Conservation (phyloP, 2,888 invertebrate genomes). For the Tolmerus cingulatus region DNA sequence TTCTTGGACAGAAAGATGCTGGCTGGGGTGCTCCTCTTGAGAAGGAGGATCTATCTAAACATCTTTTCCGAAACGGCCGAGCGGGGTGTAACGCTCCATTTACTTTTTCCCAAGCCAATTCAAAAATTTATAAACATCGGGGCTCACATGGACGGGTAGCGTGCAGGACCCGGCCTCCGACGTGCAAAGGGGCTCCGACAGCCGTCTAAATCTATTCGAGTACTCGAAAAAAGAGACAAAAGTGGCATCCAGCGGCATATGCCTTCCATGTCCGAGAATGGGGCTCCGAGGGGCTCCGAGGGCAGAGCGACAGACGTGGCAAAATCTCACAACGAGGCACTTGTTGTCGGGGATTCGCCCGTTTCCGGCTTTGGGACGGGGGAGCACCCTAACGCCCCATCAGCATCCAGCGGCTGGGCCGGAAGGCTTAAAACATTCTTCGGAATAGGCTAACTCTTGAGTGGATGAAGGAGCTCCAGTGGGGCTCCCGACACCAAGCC, state of each 20-base stretch:
- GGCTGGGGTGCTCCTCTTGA: background rate
- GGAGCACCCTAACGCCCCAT: background rate
- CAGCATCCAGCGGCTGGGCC: background rate
- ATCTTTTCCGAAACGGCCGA: background rate
- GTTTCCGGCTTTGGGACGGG: background rate
- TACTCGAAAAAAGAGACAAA: background rate
- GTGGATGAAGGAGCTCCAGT: background rate
- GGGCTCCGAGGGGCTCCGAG: background rate
- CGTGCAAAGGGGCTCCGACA: background rate
- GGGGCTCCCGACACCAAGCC: background rate
- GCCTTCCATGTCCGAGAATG: background rate
- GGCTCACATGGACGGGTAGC: background rate
- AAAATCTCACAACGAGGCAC: background rate
- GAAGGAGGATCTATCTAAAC: background rate
- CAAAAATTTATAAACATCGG: background rate
- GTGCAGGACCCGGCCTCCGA: background rate
- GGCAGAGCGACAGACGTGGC: background rate
- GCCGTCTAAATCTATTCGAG: background rate
- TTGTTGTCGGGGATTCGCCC: background rate
- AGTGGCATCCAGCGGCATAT: background rate
- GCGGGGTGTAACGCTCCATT: background rate
- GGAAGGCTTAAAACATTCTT: background rate
- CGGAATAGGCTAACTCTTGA: background rate
- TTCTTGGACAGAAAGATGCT: background rate
- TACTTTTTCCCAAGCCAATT: slow-evolving; percentile 5